Percentiles rank a stretch among this genome's conserved stretches.
phyloP scores from a whole-genome alignment of 2,797 vertebrate genomes.

The Ctenopoma kingsleyae region DNA sequence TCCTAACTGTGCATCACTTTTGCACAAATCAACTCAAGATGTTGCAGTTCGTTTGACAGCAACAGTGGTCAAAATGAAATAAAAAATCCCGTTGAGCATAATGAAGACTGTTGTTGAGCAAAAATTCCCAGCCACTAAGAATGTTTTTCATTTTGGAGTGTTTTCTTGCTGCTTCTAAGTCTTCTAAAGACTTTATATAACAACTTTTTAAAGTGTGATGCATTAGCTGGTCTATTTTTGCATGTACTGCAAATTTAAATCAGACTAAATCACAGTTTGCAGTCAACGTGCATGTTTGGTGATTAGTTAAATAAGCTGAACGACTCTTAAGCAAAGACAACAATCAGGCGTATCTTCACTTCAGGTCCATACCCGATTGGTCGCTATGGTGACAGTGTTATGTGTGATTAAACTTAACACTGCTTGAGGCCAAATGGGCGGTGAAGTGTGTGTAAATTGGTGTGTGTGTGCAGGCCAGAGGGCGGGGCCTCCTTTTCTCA shows the following conservation, averaged over 20 bases:
- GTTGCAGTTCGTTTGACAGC: neutral
- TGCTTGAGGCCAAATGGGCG: slow-evolving; percentile 56
- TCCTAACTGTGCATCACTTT: neutral
- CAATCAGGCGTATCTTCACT: slow-evolving; percentile 30
- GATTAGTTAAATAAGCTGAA: neutral
- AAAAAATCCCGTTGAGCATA: neutral
- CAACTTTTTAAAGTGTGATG: neutral
- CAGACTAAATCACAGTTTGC: neutral
- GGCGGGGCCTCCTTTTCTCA: slow-evolving; percentile 45
- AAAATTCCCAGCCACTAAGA: neutral
- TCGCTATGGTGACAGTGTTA: slow-evolving; percentile 71
- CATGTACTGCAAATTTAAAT: neutral
- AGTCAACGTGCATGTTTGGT: no score
- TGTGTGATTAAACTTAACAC: slow-evolving; percentile 53
- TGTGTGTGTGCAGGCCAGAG: slow-evolving; percentile 21
- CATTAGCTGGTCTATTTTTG: neutral
- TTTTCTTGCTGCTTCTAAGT: neutral
- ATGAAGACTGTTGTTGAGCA: neutral
- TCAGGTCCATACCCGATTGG: slow-evolving; percentile 35
- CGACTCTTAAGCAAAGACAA: slow-evolving; percentile 12
- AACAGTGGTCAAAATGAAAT: no score
- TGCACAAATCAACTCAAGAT: neutral
- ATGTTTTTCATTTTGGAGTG: no score
- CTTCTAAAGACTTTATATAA: no score
- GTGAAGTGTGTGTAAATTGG: slow-evolving; percentile 1